Evolutionary conservation across 2,888 invertebrate genomes (phyloP).

Genomic region (Drosophila diplacantha): DNA sequence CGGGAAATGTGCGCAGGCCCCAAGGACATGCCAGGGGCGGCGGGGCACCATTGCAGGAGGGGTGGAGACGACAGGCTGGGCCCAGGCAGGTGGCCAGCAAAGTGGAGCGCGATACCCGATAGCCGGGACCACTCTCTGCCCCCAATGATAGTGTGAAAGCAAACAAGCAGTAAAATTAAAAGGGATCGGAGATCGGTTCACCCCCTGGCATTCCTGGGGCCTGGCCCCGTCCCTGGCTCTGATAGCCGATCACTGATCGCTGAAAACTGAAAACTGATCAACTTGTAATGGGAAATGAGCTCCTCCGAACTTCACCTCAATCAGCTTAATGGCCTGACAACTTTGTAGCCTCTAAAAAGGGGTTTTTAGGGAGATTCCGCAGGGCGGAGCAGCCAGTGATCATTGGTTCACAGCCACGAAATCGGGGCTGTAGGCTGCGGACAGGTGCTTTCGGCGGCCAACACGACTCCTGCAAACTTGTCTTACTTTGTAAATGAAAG

Average conservation of each 20-base stretch:
- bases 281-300: constrained; percentile 68
- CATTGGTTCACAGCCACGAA: constrained; percentile 25
- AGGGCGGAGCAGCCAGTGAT: constrained; percentile 18
- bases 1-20: constrained; percentile 52
- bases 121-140: constrained; percentile 28
- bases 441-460: constrained; percentile 34
- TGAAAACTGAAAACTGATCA: constrained; percentile 55
- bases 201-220: constrained; percentile 18
- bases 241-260: constrained; percentile 3
- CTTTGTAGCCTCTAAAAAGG: constrained; percentile 46
- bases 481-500: constrained; percentile 35
- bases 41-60: background rate
- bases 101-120: constrained; percentile 53
- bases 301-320: constrained; percentile 67
- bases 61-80: background rate
- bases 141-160: constrained; percentile 71
- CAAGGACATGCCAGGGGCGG: constrained; percentile 21
- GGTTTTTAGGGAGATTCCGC: constrained; percentile 5
- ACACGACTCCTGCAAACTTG: constrained; percentile 20
- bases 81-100: constrained; percentile 38
- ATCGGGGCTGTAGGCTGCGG: constrained; percentile 7
- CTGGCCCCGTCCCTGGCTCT: background rate
- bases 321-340: constrained; percentile 70
- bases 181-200: constrained; percentile 49
- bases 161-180: constrained; percentile 71